Conservation (phyloP, 37 sponge, comb jelly and placozoan genomes). For the Chondrilla cf. caribensis region DNA sequence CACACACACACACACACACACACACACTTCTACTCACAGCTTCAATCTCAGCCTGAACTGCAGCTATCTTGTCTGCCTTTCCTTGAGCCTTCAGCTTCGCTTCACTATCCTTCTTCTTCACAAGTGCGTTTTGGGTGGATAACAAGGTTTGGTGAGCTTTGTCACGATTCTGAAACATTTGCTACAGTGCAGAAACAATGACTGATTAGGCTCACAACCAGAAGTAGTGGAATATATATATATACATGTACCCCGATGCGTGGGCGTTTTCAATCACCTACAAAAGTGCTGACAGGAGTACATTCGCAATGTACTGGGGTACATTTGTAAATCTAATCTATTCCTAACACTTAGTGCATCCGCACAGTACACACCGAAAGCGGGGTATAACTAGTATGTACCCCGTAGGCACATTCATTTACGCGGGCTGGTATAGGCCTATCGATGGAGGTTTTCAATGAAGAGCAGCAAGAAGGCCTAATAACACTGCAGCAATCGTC, state of each 20-base stretch:
- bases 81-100: constrained; percentile 74
- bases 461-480: too few relatives aligned
- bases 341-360: too few relatives aligned
- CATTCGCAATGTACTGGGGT: not conserved
- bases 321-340: too few relatives aligned
- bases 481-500: too few relatives aligned
- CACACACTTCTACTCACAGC: constrained; percentile 40
- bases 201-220: too few relatives aligned
- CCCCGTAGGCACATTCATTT: too few relatives aligned
- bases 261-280: constrained; percentile 61
- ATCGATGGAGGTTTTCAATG: too few relatives aligned
- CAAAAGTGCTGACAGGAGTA: not conserved
- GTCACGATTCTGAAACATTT: constrained; percentile 79
- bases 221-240: constrained; percentile 14
- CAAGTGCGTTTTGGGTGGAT: constrained; percentile 72
- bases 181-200: constrained; percentile 16
- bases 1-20: too few relatives aligned
- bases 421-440: too few relatives aligned
- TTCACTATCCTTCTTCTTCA: constrained; percentile 90
- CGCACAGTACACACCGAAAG: too few relatives aligned
- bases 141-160: constrained; percentile 77
- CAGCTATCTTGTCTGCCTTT: constrained; percentile 85
- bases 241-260: too few relatives aligned
- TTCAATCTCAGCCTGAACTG: constrained; percentile 69
- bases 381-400: too few relatives aligned